phyloP scores from a whole-genome alignment of 2,888 invertebrate genomes.

The Lasioglossum vierecki region DNA sequence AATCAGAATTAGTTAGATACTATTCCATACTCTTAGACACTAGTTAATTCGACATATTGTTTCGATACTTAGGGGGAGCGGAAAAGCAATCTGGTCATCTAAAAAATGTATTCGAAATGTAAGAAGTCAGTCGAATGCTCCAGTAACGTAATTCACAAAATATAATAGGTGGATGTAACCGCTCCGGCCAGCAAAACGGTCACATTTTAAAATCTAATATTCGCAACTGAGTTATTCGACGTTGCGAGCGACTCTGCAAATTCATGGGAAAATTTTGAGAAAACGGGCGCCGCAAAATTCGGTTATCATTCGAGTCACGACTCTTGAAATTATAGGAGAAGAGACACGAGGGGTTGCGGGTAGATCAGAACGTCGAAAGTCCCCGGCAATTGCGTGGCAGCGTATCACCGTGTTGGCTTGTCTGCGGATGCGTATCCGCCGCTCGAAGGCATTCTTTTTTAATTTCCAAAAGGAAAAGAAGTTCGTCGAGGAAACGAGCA shows the following conservation, averaged over 20 bases:
- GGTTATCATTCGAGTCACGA: slow-evolving; percentile 59
- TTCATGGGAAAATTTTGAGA: slow-evolving; percentile 26
- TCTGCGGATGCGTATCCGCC: slow-evolving; percentile 22
- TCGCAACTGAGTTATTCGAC: neutral
- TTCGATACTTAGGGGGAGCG: too few species aligned
- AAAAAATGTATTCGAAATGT: neutral
- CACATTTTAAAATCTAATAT: neutral
- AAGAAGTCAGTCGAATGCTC: neutral
- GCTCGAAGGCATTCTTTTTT: slow-evolving; percentile 52
- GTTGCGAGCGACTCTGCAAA: neutral
- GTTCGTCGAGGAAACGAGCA: slow-evolving; percentile 54
- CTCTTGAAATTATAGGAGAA: slow-evolving; percentile 59
- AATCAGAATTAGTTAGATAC: neutral
- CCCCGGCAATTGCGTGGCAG: slow-evolving; percentile 39
- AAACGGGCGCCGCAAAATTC: slow-evolving; percentile 30
- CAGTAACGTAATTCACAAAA: neutral
- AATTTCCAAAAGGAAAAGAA: slow-evolving; percentile 51
- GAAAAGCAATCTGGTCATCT: too few species aligned
- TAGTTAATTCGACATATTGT: neutral
- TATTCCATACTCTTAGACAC: neutral
- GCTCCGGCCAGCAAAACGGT: neutral
- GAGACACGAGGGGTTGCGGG: slow-evolving; percentile 29
- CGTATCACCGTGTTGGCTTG: slow-evolving; percentile 34
- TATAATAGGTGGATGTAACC: too few species aligned
- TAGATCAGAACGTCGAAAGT: slow-evolving; percentile 50